Base-by-base conservation (phyloP, 2,113 vertebrate genomes). In the Lutjanus erythropterus region DNA sequence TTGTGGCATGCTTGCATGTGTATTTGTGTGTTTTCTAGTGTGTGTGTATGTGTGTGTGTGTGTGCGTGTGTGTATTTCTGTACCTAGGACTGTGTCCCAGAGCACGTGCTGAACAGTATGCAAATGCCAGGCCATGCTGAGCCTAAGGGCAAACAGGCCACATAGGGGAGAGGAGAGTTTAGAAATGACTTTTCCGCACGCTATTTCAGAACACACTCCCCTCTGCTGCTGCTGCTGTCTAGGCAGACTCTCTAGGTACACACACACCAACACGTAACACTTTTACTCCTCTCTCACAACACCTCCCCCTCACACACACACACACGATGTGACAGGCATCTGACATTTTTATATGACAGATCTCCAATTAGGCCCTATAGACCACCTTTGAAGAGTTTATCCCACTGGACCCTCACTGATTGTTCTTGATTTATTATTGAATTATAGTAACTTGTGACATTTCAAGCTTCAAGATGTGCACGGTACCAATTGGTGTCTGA, bases 101-200 rank as follows among this genome's bases (percentile, higher is more conserved):
- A 78, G 73, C 33, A 55, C 33, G 1, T 72, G 83, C 80, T 78
- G 62, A 87, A 75, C 70, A 83, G 68, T 76, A 62, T 84, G 86
- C 65, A 86, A 86, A 92, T 89, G 86, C 72, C 86, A 91, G 78
- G 72, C 71, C 81, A 79, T 33, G 76, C 71, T 69, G 83, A 69
- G 83, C 88, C 78, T 77, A 1, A 4, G 87, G 83, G 66, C 67
- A 71, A 71, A 71, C 73, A 14, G 75, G 73, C 79, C 76, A 71
- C 88, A 80, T 52, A 52, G 55, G 86, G 76, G 76, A 86, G 16
- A 76, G 41, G 9, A 70, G 85, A 81, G 66, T 86, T 84, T 75
- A 70, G 61, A 74, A 82, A 80, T 85, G 58, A 84, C 76, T 89
- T 86, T 86, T 88, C 77, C 2, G 35, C 77, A 78, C 33, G 65